phyloP scores from a whole-genome alignment of 2,888 invertebrate species.

The Zhuqinia jingwanae region DNA sequence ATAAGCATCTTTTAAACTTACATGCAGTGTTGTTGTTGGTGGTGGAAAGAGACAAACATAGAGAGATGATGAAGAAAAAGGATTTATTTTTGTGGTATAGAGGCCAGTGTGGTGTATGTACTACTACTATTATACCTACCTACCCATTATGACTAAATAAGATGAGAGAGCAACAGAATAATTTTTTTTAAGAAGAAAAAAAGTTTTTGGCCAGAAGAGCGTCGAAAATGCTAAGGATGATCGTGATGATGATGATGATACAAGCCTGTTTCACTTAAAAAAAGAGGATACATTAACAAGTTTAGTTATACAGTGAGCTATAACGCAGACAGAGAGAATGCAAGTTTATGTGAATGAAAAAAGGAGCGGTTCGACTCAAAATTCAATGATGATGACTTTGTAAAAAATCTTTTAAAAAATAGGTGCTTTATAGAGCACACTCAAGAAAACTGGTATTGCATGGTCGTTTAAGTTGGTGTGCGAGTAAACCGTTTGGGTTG shows the following conservation, averaged over 20 bases:
- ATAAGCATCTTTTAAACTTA: conserved; percentile 32
- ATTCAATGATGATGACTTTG: not conserved
- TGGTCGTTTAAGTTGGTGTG: conserved; percentile 45
- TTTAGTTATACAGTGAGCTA: not conserved
- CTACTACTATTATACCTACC: no score
- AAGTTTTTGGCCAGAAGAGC: conserved; percentile 30
- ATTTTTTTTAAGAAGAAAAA: conserved; percentile 22
- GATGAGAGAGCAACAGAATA: conserved; percentile 22
- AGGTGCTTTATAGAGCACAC: no score
- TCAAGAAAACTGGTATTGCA: conserved; percentile 32
- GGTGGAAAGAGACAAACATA: not conserved
- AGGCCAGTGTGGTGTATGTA: not conserved
- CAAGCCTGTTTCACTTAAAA: conserved; percentile 51
- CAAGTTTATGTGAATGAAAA: conserved; percentile 51
- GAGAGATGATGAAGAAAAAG: no score
- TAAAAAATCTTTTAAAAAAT: no score
- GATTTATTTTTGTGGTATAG: no score
- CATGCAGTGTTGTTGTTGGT: not conserved
- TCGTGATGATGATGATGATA: conserved; percentile 39
- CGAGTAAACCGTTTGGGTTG: conserved; percentile 23
- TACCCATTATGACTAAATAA: no score
- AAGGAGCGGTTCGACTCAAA: conserved; percentile 51
- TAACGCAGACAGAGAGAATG: not conserved
- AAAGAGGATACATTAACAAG: conserved; percentile 27
- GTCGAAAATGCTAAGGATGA: no score